Percentiles rank a stretch among this genome's conserved stretches.
Evolutionary conservation across 2,797 vertebrate genomes (phyloP).

Genomic region (Rhinatrema bivittatum): DNA sequence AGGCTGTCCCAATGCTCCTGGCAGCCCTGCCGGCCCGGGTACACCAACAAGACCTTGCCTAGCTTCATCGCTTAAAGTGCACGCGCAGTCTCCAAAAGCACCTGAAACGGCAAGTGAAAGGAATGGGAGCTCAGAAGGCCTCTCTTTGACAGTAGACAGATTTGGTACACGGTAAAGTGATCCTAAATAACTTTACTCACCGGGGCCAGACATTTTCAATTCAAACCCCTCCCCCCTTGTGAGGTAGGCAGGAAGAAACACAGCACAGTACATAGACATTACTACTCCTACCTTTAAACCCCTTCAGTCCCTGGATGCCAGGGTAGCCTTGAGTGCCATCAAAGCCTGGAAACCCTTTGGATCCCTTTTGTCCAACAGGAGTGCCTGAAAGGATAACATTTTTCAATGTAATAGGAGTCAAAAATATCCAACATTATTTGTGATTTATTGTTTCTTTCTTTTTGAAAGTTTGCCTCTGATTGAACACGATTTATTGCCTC

Average conservation of each 20-base stretch:
- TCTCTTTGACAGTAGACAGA: too few species aligned
- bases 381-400: constrained; percentile 32
- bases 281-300: constrained; percentile 57
- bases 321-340: constrained; percentile 56
- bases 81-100: constrained; percentile 73
- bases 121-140: constrained; percentile 8
- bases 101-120: constrained; percentile 48
- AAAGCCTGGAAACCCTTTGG: constrained; percentile 37
- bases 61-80: constrained; percentile 29
- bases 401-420: too few species aligned
- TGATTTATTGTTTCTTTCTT: too few species aligned
- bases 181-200: too few species aligned
- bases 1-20: constrained; percentile 48
- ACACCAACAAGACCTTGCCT: constrained; percentile 46
- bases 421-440: too few species aligned
- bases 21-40: constrained; percentile 62
- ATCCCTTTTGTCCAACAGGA: constrained; percentile 48
- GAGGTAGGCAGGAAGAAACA: too few species aligned
- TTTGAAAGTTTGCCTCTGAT: too few species aligned
- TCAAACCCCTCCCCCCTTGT: too few species aligned
- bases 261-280: too few species aligned
- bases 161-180: too few species aligned
- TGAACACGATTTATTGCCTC: too few species aligned
- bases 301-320: constrained; percentile 61
- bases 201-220: too few species aligned